Evolutionary conservation across 1,140 invertebrate species (phyloP).

Genomic region (Battus philenor): DNA sequence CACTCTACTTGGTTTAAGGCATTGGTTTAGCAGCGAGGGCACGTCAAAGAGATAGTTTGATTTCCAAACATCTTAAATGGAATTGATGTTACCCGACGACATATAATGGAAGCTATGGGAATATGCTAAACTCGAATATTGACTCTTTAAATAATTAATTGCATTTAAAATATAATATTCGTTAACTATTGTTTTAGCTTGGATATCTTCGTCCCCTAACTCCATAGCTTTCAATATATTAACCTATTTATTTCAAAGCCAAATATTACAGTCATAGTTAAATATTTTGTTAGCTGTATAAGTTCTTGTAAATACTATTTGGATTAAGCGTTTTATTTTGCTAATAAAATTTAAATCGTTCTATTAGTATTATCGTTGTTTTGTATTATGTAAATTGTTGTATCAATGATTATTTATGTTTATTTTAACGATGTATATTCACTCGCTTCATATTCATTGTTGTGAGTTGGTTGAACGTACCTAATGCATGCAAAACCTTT

Average conservation of each 20-base stretch:
- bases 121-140: slow-evolving; percentile 28
- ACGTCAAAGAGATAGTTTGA: slow-evolving; percentile 65
- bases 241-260: slow-evolving; percentile 73
- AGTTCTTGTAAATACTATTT: slow-evolving; percentile 68
- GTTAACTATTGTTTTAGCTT: slow-evolving; percentile 16
- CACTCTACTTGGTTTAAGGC: slow-evolving; percentile 58
- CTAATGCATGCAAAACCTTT: slow-evolving; percentile 28
- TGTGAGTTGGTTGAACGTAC: slow-evolving; percentile 45
- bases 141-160: slow-evolving; percentile 17
- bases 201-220: slow-evolving; percentile 21
- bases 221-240: slow-evolving; percentile 71
- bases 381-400: slow-evolving; percentile 68
- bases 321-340: slow-evolving; percentile 57
- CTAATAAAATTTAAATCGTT: slow-evolving; percentile 49
- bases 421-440: slow-evolving; percentile 60
- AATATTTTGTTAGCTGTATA: slow-evolving; percentile 63
- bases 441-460: slow-evolving; percentile 39
- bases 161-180: slow-evolving; percentile 17
- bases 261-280: slow-evolving; percentile 75
- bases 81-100: slow-evolving; percentile 72
- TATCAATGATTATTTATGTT: slow-evolving; percentile 59
- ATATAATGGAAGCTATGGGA: slow-evolving; percentile 69
- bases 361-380: slow-evolving; percentile 71
- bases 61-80: slow-evolving; percentile 28
- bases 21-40: slow-evolving; percentile 67